These are phyloP conservation scores for Drosophila fulvimacula DNA, from an alignment of 2,888 invertebrate species.

Conservation along the genomic window DNA sequence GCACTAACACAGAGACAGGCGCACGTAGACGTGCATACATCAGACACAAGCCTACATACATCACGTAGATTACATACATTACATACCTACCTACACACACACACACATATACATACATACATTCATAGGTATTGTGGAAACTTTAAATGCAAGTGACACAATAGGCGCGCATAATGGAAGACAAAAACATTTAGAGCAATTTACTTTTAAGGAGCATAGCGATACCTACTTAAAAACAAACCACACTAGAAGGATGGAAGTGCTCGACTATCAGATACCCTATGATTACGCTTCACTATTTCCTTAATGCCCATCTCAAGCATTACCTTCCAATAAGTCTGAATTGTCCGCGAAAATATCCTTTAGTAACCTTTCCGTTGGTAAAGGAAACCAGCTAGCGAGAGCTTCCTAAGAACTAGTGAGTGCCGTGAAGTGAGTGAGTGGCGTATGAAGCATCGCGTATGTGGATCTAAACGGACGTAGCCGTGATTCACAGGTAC, in stretches of 20 bases:
- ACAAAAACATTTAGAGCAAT: conserved; percentile 70
- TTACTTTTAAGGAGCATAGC: conserved; percentile 63
- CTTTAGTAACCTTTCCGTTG: background rate
- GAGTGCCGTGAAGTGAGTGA: too few species aligned
- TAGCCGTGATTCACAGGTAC: background rate
- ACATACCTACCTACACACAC: conserved; percentile 7
- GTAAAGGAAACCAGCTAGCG: background rate
- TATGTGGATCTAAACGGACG: background rate
- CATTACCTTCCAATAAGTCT: background rate
- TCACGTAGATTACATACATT: conserved; percentile 8
- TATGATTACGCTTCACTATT: background rate
- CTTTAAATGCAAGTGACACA: conserved; percentile 71
- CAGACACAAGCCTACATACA: conserved; percentile 12
- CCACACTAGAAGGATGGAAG: background rate
- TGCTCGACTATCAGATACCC: background rate
- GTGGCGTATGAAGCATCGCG: background rate
- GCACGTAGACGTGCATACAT: conserved; percentile 13
- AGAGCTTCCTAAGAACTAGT: background rate
- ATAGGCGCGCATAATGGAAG: conserved; percentile 69
- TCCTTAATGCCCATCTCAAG: background rate
- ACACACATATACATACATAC: conserved; percentile 6
- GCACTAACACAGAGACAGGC: conserved; percentile 23
- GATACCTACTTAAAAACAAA: conserved; percentile 57
- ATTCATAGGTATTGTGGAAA: conserved; percentile 55
- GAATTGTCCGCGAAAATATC: background rate